phyloP scores from a whole-genome alignment of 2,797 vertebrate genomes.

The Atherinosoma microstoma region DNA sequence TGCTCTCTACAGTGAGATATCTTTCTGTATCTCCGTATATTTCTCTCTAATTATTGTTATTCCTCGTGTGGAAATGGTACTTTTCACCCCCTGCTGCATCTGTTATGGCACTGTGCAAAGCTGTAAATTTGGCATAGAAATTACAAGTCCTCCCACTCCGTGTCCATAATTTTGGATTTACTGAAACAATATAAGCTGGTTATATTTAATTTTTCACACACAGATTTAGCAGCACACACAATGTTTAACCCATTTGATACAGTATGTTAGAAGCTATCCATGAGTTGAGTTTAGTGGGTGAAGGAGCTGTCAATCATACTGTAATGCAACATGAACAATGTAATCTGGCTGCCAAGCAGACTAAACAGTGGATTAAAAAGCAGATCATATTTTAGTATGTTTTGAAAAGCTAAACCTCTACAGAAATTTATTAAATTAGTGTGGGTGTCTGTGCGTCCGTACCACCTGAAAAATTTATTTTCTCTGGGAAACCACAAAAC shows the following conservation, averaged over 20 bases:
- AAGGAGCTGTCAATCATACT: neutral
- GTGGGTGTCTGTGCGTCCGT: too few relatives aligned
- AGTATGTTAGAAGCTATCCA: neutral
- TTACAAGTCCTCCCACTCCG: conserved; percentile 63
- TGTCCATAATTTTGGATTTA: conserved; percentile 72
- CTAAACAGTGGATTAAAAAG: neutral
- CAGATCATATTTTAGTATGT: neutral
- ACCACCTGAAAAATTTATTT: neutral
- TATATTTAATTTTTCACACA: conserved; percentile 49
- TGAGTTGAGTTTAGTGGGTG: neutral
- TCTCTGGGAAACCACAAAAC: neutral
- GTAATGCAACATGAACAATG: neutral
- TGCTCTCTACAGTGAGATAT: conserved; percentile 43
- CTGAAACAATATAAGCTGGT: conserved; percentile 73
- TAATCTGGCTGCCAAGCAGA: neutral
- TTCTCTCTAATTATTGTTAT: conserved; percentile 71
- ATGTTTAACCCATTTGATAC: conserved; percentile 5
- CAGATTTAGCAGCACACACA: conserved; percentile 15
- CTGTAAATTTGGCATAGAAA: conserved; percentile 67
- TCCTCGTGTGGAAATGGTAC: conserved; percentile 66
- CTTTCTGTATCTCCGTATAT: conserved; percentile 38
- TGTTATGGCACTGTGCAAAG: conserved; percentile 55
- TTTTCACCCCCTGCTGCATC: conserved; percentile 61
- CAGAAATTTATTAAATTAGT: neutral
- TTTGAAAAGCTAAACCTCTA: too few relatives aligned